phyloP scores from a whole-genome alignment of 1,140 invertebrate genomes.

The Rhagoletis zephyria region DNA sequence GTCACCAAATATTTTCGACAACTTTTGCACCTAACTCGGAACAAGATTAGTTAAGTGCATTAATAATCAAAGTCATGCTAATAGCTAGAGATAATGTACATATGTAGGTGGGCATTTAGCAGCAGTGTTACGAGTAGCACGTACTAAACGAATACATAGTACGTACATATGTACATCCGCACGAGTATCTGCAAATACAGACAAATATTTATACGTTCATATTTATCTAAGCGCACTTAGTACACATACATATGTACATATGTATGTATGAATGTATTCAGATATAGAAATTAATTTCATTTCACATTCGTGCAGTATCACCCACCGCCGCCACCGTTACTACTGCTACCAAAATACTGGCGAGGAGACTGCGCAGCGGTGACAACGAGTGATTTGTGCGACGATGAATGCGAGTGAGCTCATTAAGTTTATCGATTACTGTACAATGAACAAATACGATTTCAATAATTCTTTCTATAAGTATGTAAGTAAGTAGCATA shows the following conservation, averaged over 20 bases:
- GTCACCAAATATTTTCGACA: background rate
- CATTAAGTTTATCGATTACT: constrained; percentile 55
- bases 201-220: too few species aligned
- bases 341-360: too few species aligned
- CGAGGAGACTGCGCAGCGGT: background rate
- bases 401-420: constrained; percentile 53
- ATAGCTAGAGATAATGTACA: background rate
- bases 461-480: constrained; percentile 3
- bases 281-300: constrained; percentile 51
- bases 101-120: background rate
- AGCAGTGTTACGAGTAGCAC: too few species aligned
- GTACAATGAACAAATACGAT: constrained; percentile 45
- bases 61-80: background rate
- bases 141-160: too few species aligned
- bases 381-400: constrained; percentile 25
- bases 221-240: too few species aligned
- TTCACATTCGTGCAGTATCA: constrained; percentile 35
- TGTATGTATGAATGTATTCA: constrained; percentile 12
- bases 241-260: background rate
- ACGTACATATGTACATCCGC: too few species aligned
- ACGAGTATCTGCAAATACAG: too few species aligned
- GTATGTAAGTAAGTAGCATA: background rate
- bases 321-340: background rate
- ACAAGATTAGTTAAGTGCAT: background rate
- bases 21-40: background rate